phyloP scores from a whole-genome alignment of 1,140 invertebrate genomes.

The Bacillus rossius region DNA sequence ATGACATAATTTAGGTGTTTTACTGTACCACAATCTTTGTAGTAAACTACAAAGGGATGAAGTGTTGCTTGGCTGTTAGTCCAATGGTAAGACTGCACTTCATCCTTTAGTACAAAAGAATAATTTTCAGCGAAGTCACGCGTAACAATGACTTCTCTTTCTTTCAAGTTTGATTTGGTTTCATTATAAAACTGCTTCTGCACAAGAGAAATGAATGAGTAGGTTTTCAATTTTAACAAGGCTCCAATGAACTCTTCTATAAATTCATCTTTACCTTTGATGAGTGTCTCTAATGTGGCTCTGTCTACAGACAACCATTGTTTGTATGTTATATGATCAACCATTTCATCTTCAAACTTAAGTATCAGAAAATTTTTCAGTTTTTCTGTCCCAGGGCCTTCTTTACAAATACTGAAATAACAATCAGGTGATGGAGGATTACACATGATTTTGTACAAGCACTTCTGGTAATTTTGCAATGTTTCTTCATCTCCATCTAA shows the following conservation, averaged over 20 bases:
- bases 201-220: too few species aligned
- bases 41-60: slow-evolving; percentile 26
- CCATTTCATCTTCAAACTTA: neutral
- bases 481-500: too few species aligned
- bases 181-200: too few species aligned
- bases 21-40: slow-evolving; percentile 4
- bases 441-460: slow-evolving; percentile 1
- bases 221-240: too few species aligned
- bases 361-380: neutral
- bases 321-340: neutral
- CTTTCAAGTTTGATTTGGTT: too few species aligned
- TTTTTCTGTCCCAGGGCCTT: neutral
- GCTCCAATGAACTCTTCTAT: neutral
- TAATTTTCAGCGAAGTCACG: slow-evolving; percentile 28
- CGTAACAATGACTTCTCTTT: slow-evolving; percentile 1
- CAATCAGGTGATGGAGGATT: slow-evolving; percentile 1
- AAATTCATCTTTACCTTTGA: neutral
- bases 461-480: neutral
- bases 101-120: slow-evolving; percentile 27
- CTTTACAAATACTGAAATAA: neutral
- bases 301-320: neutral
- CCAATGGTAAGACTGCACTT: slow-evolving; percentile 26
- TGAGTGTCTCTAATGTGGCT: neutral
- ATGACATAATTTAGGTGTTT: slow-evolving; percentile 13
- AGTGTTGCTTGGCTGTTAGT: slow-evolving; percentile 24